These are phyloP conservation scores for Heteropelma amictum DNA, from an alignment of 2,888 invertebrate genomes.

Conservation along the genomic window DNA sequence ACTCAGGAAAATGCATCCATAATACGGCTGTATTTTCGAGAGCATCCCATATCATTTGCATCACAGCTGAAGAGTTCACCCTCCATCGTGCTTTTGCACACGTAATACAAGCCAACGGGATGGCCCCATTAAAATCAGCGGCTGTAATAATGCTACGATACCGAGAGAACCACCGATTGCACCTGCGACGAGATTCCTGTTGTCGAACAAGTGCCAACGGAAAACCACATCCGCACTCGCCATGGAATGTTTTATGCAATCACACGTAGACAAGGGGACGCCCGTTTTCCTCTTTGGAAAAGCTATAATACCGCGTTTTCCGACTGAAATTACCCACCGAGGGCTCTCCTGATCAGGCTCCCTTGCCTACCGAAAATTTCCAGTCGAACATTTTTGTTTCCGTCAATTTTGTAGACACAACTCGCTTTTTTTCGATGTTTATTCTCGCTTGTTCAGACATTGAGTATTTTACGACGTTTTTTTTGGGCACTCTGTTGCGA, in stretches of 20 bases:
- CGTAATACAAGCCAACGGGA: conserved; percentile 7
- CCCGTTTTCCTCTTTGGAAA: conserved; percentile 21
- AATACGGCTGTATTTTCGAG: neutral
- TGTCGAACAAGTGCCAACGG: conserved; percentile 6
- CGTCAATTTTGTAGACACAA: too few relatives aligned
- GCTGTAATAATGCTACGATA: conserved; percentile 24
- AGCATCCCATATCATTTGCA: conserved; percentile 25
- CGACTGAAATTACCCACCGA: conserved; percentile 40
- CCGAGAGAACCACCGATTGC: conserved; percentile 16
- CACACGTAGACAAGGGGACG: neutral
- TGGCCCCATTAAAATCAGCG: conserved; percentile 35
- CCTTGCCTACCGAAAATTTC: conserved; percentile 29
- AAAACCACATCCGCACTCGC: conserved; percentile 39
- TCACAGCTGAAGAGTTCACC: conserved; percentile 22
- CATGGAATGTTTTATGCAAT: conserved; percentile 36
- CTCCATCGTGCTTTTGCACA: conserved; percentile 19
- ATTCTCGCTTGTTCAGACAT: too few relatives aligned
- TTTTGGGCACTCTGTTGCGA: neutral
- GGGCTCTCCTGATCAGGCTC: conserved; percentile 51
- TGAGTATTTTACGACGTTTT: too few relatives aligned
- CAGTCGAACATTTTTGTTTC: conserved; percentile 20
- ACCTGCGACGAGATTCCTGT: conserved; percentile 1
- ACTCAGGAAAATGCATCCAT: too few relatives aligned
- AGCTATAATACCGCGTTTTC: conserved; percentile 35
- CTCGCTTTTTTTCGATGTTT: neutral